phyloP scores from a whole-genome alignment of 2,888 invertebrate species.

The Conistra vaccinii region DNA sequence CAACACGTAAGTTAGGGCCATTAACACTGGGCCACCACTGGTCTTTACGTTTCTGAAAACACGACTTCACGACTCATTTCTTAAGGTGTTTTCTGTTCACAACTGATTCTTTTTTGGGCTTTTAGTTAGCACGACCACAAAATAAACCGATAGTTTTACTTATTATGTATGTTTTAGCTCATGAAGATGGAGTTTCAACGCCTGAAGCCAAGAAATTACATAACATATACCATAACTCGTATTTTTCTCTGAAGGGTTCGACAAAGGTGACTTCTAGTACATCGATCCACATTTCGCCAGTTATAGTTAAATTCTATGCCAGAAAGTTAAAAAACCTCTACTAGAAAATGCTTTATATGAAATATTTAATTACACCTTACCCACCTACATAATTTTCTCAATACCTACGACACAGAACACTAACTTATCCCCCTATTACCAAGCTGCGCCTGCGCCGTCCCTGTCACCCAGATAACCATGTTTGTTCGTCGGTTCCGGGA shows the following conservation, averaged over 20 bases:
- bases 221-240: background rate
- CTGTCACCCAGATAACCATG: slow-evolving; percentile 75
- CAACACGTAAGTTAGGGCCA: too few relatives aligned
- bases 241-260: background rate
- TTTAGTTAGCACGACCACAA: background rate
- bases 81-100: background rate
- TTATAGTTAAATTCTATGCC: background rate
- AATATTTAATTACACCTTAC: background rate
- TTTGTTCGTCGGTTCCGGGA: slow-evolving; percentile 81
- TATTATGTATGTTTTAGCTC: background rate
- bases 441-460: slow-evolving; percentile 63
- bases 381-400: background rate
- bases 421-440: slow-evolving; percentile 33
- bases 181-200: background rate
- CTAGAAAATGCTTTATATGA: background rate
- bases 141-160: background rate
- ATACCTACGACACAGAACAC: slow-evolving; percentile 24
- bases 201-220: background rate
- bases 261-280: background rate
- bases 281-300: background rate
- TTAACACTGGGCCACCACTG: too few relatives aligned
- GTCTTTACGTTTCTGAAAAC: background rate
- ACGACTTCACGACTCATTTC: too few relatives aligned
- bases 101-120: background rate
- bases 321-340: background rate